These are phyloP conservation scores for Amphilophus citrinellus DNA, from an alignment of 2,113 vertebrate genomes.

Conservation along the genomic window DNA sequence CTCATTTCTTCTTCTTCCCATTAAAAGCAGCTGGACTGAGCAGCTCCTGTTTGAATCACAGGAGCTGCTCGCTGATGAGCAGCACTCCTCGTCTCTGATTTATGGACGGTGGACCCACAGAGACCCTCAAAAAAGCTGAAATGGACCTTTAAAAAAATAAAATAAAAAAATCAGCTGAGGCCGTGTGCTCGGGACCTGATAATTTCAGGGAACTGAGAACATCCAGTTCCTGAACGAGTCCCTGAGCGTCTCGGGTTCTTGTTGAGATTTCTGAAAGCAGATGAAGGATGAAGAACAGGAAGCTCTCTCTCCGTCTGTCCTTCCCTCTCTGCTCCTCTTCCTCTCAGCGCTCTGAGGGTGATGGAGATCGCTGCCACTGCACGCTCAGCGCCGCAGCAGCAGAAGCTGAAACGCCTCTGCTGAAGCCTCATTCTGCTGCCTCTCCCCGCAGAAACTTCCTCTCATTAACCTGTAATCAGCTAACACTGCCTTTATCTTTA, in stretches of 20 bases:
- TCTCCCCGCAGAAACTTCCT: too few relatives aligned
- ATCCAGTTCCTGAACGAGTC: not conserved
- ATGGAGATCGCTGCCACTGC: not conserved
- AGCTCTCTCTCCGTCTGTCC: not conserved
- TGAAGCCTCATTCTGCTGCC: not conserved
- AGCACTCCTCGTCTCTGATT: not conserved
- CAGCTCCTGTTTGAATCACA: accelerated
- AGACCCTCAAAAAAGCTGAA: not conserved
- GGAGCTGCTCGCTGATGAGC: not conserved
- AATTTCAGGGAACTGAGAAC: not conserved
- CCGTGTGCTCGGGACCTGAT: not conserved
- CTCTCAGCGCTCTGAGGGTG: constrained; percentile 6
- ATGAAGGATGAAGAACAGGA: not conserved
- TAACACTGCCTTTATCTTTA: too few relatives aligned
- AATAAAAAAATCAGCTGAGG: not conserved
- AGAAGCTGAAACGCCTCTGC: not conserved
- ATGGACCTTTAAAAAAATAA: not conserved
- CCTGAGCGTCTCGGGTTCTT: not conserved
- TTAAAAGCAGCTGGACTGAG: not conserved
- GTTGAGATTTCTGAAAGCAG: not conserved
- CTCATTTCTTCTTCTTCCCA: not conserved
- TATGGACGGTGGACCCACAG: too few relatives aligned
- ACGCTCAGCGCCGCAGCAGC: not conserved
- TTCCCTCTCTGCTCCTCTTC: not conserved
- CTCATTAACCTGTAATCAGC: too few relatives aligned